phyloP scores from a whole-genome alignment of 2,888 invertebrate species.

The Drosophila hawaiiensis region DNA sequence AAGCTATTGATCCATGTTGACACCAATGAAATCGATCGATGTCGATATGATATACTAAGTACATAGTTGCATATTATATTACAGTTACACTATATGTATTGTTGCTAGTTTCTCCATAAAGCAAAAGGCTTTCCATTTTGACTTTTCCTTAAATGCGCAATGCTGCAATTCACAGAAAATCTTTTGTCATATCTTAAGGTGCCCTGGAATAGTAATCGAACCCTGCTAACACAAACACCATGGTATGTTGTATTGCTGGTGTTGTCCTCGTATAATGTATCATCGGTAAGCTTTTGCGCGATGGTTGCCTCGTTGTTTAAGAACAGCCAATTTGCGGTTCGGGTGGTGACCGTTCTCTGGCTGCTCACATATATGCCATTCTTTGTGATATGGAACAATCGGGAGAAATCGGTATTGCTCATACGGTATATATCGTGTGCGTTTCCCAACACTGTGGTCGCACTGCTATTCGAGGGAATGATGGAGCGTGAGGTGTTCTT shows the following conservation, averaged over 20 bases:
- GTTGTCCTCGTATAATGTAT: constrained; percentile 88
- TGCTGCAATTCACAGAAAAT: background rate
- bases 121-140: background rate
- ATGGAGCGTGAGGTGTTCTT: constrained; percentile 56
- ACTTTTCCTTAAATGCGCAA: background rate
- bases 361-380: constrained; percentile 90
- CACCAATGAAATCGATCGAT: background rate
- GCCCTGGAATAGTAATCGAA: constrained; percentile 85
- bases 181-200: constrained; percentile 40
- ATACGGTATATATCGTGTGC: constrained; percentile 81
- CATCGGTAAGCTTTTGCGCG: constrained; percentile 90
- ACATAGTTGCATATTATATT: background rate
- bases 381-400: constrained; percentile 86
- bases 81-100: background rate
- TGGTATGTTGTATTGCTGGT: constrained; percentile 89
- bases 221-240: constrained; percentile 89
- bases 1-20: background rate
- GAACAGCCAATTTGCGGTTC: constrained; percentile 90
- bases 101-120: background rate
- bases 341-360: constrained; percentile 90
- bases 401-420: constrained; percentile 11
- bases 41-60: background rate
- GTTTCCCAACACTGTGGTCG: constrained; percentile 91
- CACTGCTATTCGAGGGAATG: constrained; percentile 75
- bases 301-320: constrained; percentile 91